Evolutionary conservation across 2,888 invertebrate genomes (phyloP).

Genomic region (Euplagia quadripunctaria): DNA sequence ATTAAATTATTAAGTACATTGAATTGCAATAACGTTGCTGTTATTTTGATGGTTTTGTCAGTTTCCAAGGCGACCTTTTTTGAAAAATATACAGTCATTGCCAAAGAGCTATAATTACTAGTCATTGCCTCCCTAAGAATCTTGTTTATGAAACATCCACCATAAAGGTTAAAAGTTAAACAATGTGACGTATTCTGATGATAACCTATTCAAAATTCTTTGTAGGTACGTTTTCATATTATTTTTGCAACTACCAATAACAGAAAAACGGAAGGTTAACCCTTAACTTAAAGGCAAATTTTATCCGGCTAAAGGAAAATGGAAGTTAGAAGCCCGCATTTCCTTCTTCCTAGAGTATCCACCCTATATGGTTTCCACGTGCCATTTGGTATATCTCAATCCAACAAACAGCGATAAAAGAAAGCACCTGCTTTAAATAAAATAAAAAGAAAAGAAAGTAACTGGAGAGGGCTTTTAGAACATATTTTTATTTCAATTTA

Average conservation of each 20-base stretch:
- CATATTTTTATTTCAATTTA: neutral
- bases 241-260: neutral
- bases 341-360: neutral
- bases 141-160: neutral
- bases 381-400: neutral
- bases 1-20: neutral
- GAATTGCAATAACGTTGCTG: neutral
- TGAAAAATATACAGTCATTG: neutral
- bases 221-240: neutral
- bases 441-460: neutral
- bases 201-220: neutral
- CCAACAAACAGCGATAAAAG: too few species aligned
- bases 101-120: too few species aligned
- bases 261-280: too few species aligned
- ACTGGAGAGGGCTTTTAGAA: neutral
- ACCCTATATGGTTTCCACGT: neutral
- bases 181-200: neutral
- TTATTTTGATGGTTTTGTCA: neutral
- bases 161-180: neutral
- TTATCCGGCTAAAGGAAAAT: too few species aligned
- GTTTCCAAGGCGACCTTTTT: neutral
- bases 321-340: neutral
- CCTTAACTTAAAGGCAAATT: too few species aligned
- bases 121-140: neutral
- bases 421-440: too few species aligned